These are phyloP conservation scores for Excalfactoria chinensis DNA, from an alignment of 2,113 vertebrate species.

Conservation along the genomic window DNA sequence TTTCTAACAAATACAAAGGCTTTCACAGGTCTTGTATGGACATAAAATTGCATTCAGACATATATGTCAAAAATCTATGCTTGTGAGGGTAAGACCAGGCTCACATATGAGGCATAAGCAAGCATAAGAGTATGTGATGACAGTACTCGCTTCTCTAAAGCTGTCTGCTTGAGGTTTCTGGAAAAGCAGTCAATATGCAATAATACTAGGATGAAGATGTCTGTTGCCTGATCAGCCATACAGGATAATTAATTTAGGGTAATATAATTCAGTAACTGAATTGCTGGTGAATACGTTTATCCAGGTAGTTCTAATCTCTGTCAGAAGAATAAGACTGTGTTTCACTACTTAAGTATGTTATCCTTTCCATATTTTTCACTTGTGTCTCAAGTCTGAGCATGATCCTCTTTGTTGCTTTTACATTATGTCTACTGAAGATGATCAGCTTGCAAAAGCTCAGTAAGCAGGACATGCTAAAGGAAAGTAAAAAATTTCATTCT, in stretches of 20 bases:
- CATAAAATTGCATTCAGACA: neutral
- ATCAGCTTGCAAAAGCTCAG: neutral
- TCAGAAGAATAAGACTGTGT: neutral
- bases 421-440: neutral
- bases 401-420: neutral
- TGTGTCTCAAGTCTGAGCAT: neutral
- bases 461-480: neutral
- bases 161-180: neutral
- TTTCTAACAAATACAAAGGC: neutral
- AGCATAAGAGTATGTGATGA: neutral
- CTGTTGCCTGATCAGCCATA: neutral
- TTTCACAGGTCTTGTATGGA: neutral
- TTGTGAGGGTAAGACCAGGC: neutral
- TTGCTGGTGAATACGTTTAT: neutral
- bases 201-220: neutral
- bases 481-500: neutral
- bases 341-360: neutral
- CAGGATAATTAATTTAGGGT: neutral
- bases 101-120: neutral
- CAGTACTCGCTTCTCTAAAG: neutral
- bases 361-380: neutral
- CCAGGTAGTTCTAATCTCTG: neutral
- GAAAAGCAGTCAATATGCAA: rapidly evolving
- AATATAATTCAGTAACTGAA: neutral
- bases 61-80: neutral